Percentiles rank a stretch among this genome's conserved stretches.
phyloP scores from a whole-genome alignment of 2,113 vertebrate genomes.

The Rhadina sibilatrix region DNA sequence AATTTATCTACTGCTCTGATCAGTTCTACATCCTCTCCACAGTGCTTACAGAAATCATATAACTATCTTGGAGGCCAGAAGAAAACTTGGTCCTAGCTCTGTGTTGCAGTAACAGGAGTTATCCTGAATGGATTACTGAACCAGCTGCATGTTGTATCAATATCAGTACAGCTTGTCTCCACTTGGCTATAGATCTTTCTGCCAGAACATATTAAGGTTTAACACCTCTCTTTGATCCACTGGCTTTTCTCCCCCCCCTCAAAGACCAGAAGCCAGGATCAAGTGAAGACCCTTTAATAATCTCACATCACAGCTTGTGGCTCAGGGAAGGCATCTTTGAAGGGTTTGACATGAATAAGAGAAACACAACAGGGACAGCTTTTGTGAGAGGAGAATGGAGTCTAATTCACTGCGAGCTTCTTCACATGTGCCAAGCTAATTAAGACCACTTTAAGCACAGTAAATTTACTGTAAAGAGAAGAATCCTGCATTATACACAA shows the following conservation, averaged over 20 bases:
- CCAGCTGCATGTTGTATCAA: not conserved
- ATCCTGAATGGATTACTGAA: not conserved
- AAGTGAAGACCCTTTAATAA: slow-evolving; percentile 31
- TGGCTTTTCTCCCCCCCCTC: not conserved
- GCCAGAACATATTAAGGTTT: slow-evolving; percentile 38
- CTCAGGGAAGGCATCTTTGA: not conserved
- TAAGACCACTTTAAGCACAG: not conserved
- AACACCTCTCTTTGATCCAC: slow-evolving; percentile 44
- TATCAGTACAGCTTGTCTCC: not conserved
- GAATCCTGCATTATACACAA: not conserved
- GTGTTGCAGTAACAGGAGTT: not conserved
- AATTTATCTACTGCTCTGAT: not conserved
- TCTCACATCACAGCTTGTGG: slow-evolving; percentile 36
- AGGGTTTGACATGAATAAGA: slow-evolving; percentile 12
- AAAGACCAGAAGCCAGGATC: slow-evolving; percentile 23
- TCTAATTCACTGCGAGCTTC: not conserved
- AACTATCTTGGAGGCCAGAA: not conserved
- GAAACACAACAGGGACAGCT: not conserved
- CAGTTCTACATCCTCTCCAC: not conserved
- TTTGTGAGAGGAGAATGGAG: not conserved
- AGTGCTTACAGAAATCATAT: not conserved
- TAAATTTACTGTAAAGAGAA: not conserved
- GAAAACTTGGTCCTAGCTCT: not conserved
- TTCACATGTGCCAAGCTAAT: not conserved
- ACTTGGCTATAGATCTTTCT: slow-evolving; percentile 13